Percentiles rank a stretch among this genome's conserved stretches.
These are phyloP conservation scores for Philaethria dido DNA, from an alignment of 2,888 invertebrate species.

Conservation along the genomic window DNA sequence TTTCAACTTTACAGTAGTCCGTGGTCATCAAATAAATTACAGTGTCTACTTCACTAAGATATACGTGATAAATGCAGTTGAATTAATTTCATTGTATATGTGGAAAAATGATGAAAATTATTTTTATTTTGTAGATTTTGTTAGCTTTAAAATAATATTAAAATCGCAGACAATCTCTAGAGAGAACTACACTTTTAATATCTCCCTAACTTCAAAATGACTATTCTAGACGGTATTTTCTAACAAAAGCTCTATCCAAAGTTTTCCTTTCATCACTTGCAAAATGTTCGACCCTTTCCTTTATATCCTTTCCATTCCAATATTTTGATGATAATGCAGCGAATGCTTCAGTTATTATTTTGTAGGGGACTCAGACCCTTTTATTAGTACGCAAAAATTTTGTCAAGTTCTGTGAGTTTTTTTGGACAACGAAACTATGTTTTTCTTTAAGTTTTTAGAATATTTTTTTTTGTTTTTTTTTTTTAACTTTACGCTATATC, in stretches of 20 bases:
- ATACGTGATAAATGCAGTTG: no score
- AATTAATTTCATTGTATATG: no score
- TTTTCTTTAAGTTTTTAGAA: no score
- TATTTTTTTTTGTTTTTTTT: no score
- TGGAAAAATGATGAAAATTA: no score
- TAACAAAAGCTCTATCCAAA: conserved; percentile 4
- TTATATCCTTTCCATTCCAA: neutral
- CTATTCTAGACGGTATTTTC: neutral
- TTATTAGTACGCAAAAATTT: neutral
- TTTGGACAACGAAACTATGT: no score
- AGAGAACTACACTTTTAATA: neutral
- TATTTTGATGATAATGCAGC: conserved; percentile 1
- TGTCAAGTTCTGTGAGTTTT: neutral
- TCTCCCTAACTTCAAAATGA: neutral
- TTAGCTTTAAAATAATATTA: no score
- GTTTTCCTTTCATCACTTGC: conserved; percentile 9
- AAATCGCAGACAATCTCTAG: neutral
- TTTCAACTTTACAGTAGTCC: no score
- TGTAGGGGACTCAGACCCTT: neutral
- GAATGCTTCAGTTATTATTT: neutral
- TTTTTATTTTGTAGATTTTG: no score
- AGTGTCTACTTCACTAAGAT: no score
- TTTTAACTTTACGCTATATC: no score
- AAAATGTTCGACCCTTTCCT: conserved; percentile 7
- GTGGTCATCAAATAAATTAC: no score